These are phyloP conservation scores for Sipha flava DNA, from an alignment of 1,140 invertebrate genomes.

Conservation along the genomic window DNA sequence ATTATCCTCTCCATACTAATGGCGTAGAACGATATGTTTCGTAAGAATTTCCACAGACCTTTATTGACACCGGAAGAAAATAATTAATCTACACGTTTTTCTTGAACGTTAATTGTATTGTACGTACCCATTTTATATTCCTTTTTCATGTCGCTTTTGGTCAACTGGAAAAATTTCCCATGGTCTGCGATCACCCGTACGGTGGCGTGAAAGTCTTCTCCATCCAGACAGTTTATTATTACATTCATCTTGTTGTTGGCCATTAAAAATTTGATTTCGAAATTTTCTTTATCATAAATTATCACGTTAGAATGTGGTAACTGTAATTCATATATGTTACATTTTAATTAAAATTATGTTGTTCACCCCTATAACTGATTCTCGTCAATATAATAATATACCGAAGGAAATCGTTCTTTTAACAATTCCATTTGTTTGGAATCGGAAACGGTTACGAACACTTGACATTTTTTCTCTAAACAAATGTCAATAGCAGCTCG, in stretches of 20 bases:
- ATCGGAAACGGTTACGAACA: slow-evolving; percentile 48
- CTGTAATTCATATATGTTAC: background rate
- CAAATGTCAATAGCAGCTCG: slow-evolving; percentile 56
- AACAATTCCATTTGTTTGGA: background rate
- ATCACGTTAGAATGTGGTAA: background rate
- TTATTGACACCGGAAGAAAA: background rate
- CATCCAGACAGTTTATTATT: background rate
- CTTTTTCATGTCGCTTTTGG: slow-evolving; percentile 1
- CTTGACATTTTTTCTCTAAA: slow-evolving; percentile 47
- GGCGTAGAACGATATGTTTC: background rate
- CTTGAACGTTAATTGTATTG: background rate
- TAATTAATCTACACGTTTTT: no score
- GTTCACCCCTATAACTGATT: no score
- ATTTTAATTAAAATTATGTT: background rate
- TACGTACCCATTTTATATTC: background rate
- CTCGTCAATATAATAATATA: background rate
- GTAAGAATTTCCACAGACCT: background rate
- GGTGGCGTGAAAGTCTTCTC: background rate
- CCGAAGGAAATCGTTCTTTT: background rate
- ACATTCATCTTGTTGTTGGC: background rate
- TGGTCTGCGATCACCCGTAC: background rate
- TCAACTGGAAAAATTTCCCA: background rate
- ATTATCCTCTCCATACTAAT: background rate
- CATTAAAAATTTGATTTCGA: background rate
- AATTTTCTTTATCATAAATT: background rate